These are phyloP conservation scores for Crenuchus spilurus DNA, from an alignment of 2,797 vertebrate genomes.

Conservation along the genomic window DNA sequence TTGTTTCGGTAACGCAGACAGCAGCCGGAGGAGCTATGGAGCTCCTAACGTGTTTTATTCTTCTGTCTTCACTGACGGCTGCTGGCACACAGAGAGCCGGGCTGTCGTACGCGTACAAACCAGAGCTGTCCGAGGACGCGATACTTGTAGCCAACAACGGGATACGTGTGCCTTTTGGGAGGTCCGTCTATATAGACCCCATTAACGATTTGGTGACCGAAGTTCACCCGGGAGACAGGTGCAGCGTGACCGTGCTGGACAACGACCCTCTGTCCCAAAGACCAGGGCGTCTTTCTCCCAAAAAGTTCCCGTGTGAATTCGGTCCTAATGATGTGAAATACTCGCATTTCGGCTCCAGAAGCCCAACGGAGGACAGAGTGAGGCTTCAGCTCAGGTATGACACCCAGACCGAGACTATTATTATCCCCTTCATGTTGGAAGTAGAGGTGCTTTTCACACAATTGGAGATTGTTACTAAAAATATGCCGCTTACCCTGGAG, in stretches of 20 bases:
- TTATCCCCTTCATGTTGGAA: slow-evolving; percentile 92
- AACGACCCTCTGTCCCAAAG: slow-evolving; percentile 89
- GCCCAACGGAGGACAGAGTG: slow-evolving; percentile 86
- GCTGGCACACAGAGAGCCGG: slow-evolving; percentile 60
- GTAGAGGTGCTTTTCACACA: slow-evolving; percentile 94
- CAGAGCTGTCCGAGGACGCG: slow-evolving; percentile 79
- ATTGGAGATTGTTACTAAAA: slow-evolving; percentile 90
- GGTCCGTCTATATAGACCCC: slow-evolving; percentile 89
- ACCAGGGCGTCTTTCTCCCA: slow-evolving; percentile 87
- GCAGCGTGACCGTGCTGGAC: slow-evolving; percentile 88
- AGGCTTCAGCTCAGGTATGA: slow-evolving; percentile 94
- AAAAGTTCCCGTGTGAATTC: slow-evolving; percentile 92
- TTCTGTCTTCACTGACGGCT: slow-evolving; percentile 64
- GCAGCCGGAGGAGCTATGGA: slow-evolving; percentile 54
- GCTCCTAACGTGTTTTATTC: slow-evolving; percentile 62
- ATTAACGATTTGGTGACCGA: slow-evolving; percentile 89
- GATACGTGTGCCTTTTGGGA: slow-evolving; percentile 89
- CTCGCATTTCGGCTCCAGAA: slow-evolving; percentile 90
- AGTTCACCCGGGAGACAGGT: slow-evolving; percentile 90
- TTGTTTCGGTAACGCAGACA: slow-evolving; percentile 13
- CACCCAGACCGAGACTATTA: slow-evolving; percentile 82
- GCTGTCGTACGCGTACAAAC: slow-evolving; percentile 75
- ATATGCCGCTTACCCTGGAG: slow-evolving; percentile 88
- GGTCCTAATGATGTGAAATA: slow-evolving; percentile 89
- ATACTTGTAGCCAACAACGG: slow-evolving; percentile 90